Base-by-base conservation (phyloP, 1,140 invertebrate species). In the Drosophila ironensis region DNA sequence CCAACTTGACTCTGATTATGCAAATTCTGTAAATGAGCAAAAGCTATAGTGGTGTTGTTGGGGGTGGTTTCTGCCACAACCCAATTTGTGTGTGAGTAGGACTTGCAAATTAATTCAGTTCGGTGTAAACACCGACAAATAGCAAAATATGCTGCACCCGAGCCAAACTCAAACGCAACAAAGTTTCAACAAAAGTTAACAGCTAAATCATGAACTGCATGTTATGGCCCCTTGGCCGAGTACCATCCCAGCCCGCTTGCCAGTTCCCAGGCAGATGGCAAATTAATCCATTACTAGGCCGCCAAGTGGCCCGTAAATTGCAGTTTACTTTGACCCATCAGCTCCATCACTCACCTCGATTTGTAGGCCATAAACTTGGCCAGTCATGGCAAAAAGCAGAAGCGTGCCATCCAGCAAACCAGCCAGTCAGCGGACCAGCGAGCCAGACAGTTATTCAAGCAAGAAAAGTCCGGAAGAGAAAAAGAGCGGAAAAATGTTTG, bases 261-360 rank as follows among this genome's bases (percentile, higher is more conserved):
- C 40, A 9, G 11, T 35, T 28, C 35, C 14, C 45, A 52, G 46
- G 61, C 38, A 53, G 47, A 19, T 51, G 46, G 52, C 57, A 40
- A 54, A 70, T 76, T 66, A 72, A 81, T 71, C 59, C 77, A 80
- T 74, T 78, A 75, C 45, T 56, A 70, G 72, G 54, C 64, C 64
- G 54, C 30, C 78, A 66, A 52, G 38, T 70, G 52, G 46, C 33
- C 35, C 72, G 38, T 66, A 68, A 80, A 80, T 66, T 75, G 75
- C 70, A 80, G 47, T 77, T 73, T 64, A 46, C 30, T 69, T 47
- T 45, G 37, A 63, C 59, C 28, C 46, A 35, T 8, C 63, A 56
- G 16, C 33, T 51, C 51, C 64, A 47, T 51, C 48, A 33, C 25
- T 57, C 41, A 59, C 47, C 72, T 48, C 53, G 50, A 47, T 33